These are phyloP conservation scores for Andrena chrysosceles DNA, from an alignment of 2,888 invertebrate species.

Conservation along the genomic window DNA sequence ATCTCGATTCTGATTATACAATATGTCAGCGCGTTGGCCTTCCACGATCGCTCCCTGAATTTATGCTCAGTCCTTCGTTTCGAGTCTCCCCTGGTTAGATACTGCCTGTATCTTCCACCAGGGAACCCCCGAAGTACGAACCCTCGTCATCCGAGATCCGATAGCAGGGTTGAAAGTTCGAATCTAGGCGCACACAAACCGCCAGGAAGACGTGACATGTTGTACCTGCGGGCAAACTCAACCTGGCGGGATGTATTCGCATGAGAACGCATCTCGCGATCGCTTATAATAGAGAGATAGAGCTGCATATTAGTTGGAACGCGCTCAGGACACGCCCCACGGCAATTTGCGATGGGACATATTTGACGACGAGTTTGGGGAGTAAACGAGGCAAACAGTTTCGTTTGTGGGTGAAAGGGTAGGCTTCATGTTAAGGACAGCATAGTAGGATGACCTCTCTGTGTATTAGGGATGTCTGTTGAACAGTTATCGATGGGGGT, in stretches of 20 bases:
- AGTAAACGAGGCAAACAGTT: neutral
- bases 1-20: constrained; percentile 65
- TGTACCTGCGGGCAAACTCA: constrained; percentile 51
- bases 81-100: constrained; percentile 35
- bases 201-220: constrained; percentile 56
- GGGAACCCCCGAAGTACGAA: constrained; percentile 64
- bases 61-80: constrained; percentile 46
- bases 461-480: neutral
- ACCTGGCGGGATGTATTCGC: constrained; percentile 51
- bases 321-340: neutral
- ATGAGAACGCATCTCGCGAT: constrained; percentile 54
- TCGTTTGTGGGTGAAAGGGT: neutral
- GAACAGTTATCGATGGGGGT: too few species aligned
- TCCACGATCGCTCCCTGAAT: constrained; percentile 42
- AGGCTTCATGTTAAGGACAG: neutral
- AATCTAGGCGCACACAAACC: constrained; percentile 43
- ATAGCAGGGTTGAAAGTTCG: constrained; percentile 48
- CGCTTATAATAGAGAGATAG: constrained; percentile 29
- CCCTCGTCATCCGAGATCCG: constrained; percentile 66
- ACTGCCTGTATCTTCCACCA: constrained; percentile 34
- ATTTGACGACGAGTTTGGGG: neutral
- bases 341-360: constrained; percentile 16
- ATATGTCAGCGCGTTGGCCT: constrained; percentile 43
- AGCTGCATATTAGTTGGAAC: constrained; percentile 32
- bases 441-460: neutral